Conservation (phyloP, 2,888 invertebrate genomes). For the Chalcosyrphus nemorum region DNA sequence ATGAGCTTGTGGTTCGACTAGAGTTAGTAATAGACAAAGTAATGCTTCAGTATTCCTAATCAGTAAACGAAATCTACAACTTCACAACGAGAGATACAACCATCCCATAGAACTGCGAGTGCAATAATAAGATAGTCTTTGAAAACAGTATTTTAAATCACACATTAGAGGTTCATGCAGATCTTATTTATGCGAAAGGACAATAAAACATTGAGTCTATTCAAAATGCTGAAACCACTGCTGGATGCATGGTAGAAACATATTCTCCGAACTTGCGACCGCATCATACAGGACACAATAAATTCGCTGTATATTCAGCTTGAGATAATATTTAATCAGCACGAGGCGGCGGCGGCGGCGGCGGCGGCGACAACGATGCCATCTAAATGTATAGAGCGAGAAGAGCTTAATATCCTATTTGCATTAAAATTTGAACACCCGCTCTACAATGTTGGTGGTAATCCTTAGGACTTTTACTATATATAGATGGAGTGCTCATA, state of each 20-base stretch:
- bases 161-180: no score
- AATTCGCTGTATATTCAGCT: conserved; percentile 20
- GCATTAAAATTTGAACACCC: conserved; percentile 5
- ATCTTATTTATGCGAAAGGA: no score
- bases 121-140: no score
- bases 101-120: no score
- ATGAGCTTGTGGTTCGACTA: no score
- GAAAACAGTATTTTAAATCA: no score
- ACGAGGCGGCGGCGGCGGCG: not conserved
- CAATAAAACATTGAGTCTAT: not conserved
- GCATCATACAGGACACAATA: conserved; percentile 11
- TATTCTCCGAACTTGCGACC: not conserved
- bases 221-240: not conserved
- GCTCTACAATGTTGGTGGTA: not conserved
- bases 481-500: not conserved
- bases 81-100: no score
- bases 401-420: conserved; percentile 20
- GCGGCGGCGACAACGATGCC: not conserved
- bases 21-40: no score
- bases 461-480: not conserved
- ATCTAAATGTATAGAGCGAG: not conserved
- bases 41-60: no score
- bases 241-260: not conserved
- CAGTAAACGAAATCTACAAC: no score
- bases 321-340: conserved; percentile 30